Conservation (phyloP, 2,797 vertebrate genomes). For the Pyrocephalus nanus region DNA sequence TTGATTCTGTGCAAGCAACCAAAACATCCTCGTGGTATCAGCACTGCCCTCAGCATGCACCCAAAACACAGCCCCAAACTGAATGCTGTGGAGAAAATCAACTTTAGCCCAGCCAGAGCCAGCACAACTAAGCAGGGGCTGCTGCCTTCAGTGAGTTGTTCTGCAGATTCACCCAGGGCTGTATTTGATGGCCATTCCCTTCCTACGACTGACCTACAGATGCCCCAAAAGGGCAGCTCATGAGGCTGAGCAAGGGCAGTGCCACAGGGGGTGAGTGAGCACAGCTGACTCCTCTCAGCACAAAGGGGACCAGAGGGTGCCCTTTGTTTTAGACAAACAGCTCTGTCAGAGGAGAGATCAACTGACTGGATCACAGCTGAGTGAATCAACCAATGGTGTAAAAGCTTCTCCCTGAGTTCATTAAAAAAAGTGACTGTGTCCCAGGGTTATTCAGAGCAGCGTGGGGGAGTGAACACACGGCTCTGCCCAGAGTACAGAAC, state of each 20-base stretch:
- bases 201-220: neutral
- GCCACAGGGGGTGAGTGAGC: neutral
- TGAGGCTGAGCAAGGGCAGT: neutral
- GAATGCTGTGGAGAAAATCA: neutral
- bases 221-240: fast-evolving
- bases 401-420: neutral
- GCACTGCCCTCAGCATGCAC: neutral
- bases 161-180: neutral
- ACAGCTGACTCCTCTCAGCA: neutral
- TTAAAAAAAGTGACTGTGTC: neutral
- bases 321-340: neutral
- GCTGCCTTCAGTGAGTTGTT: neutral
- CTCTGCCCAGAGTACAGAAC: neutral
- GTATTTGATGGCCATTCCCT: neutral
- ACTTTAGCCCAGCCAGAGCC: neutral
- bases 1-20: neutral
- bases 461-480: fast-evolving
- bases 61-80: neutral
- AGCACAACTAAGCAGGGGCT: neutral
- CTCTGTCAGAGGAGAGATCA: neutral
- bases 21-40: neutral
- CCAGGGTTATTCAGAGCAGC: neutral
- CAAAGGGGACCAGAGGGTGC: neutral
- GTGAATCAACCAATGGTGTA: neutral
- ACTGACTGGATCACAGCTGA: neutral